These are phyloP conservation scores for Aphidius colemani DNA, from an alignment of 2,888 invertebrate genomes.

Conservation along the genomic window DNA sequence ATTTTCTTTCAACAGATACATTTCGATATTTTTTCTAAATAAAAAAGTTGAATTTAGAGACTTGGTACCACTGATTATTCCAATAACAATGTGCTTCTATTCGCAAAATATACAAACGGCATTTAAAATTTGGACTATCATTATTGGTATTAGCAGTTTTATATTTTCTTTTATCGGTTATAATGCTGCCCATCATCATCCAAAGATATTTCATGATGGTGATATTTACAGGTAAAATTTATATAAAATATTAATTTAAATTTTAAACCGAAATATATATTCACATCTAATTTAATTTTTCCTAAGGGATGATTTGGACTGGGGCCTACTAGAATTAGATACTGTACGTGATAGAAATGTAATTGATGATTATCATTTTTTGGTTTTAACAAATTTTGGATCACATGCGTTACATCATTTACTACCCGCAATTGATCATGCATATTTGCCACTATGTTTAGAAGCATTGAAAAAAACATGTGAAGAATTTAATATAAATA, in stretches of 20 bases:
- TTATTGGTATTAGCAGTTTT: constrained; percentile 65
- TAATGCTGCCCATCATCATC: constrained; percentile 81
- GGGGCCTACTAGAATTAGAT: constrained; percentile 79
- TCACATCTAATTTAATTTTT: not conserved
- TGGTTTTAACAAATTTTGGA: constrained; percentile 75
- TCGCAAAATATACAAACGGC: constrained; percentile 52
- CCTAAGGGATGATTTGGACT: constrained; percentile 68
- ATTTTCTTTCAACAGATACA: not conserved
- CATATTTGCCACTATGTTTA: constrained; percentile 69
- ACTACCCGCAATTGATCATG: constrained; percentile 81
- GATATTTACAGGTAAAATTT: constrained; percentile 68
- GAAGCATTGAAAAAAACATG: constrained; percentile 69
- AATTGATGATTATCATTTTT: constrained; percentile 69
- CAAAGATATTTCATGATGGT: constrained; percentile 78
- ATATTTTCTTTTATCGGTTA: constrained; percentile 69
- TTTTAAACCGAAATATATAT: not conserved
- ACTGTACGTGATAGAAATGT: constrained; percentile 74
- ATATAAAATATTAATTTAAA: not conserved
- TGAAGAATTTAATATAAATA: constrained; percentile 66
- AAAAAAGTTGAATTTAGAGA: constrained; percentile 44
- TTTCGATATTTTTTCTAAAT: not conserved
- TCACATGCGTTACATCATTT: constrained; percentile 81
- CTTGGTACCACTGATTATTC: constrained; percentile 56
- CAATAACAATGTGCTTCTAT: constrained; percentile 58
- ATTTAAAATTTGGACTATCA: constrained; percentile 64